Base-by-base conservation (phyloP, 2,888 invertebrate genomes). In the Dryobotodes eremita region DNA sequence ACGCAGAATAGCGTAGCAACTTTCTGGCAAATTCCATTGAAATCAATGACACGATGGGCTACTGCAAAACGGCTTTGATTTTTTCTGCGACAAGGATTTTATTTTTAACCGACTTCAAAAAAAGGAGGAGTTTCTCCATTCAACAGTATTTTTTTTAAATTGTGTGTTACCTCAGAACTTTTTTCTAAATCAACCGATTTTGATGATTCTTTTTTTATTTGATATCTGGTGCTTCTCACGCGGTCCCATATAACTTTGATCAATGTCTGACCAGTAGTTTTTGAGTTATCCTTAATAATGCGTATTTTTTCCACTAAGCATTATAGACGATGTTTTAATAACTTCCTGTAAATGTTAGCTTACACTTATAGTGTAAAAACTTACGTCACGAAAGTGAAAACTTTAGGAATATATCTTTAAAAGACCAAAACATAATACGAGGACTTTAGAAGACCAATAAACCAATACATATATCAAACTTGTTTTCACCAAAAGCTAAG, bases 401-500 rank as follows among this genome's bases (percentile, higher is more conserved):
- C 1, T 5, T 36, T n/a, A 53, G 11, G 7, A 4, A 17, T 26
- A n/a, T 48, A 17, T 64, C 31, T 17, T n/a, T 48, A 42, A n/a
- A 36, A n/a, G 50, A 66, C 15, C 2, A 23, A 17, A 55, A 55
- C 10, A 55, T 20, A 20, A 36, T 36, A 46, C 20, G 7, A n/a
- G n/a, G 26, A 15, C 23, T 7, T 15, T 15, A 50, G 69, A 61
- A 42, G 50, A 23, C 46, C 50, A 66, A 53, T 66, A 73, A 73
- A 82, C 15, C 53, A 26, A 80, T 42, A 62, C 17, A 65, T 53
- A 59, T 55, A 62, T 48, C 10, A 42, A 77, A 77, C 61, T 70
- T 65, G 66, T 73, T 72, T 73, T 66, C 26, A 55, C 42, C 48
- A 62, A 83, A 79, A 82, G 23, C 62, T 50, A 57, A 82, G 65